Base-by-base conservation (phyloP, 2,888 invertebrate species). In the Pterostichus niger region DNA sequence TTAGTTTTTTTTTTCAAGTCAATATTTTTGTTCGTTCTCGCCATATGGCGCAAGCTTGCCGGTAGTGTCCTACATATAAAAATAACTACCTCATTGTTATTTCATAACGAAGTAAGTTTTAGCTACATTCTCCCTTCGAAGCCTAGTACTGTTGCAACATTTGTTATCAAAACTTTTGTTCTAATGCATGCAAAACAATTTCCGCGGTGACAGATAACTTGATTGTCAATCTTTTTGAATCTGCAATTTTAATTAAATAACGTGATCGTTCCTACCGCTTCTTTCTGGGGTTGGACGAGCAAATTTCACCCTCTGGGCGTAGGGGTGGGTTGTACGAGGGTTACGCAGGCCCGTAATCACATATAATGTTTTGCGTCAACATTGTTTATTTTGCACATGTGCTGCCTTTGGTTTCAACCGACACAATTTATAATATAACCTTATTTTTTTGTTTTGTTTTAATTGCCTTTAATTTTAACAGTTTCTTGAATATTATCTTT, bases 161-260 rank as follows among this genome's bases (percentile, higher is more conserved):
- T 77, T 7, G 33, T 40, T 35, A 77, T 77, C 56, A 77, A 77
- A 77, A 77, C 77, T 77, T 59, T 61, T 24, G 13, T 61, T 79
- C 46, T 79, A 79, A 64, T 61, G 44, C 79, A 79, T 68, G 68
- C 79, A 79, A 79, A 79, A 64, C 79, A 82, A 75, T 82, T 82
- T 75, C 46, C 75, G 75, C 59, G 75, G 75, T 75, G 59, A 56
- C 82, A 75, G 44, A 73, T 82, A 82, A 82, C 73, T 82, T 73
- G 54, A 82, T 82, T 82, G 82, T 75, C 75, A 82, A 82, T 75
- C 75, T 75, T 82, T 82, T 82, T 82, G 82, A 82, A 82, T 82
- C 75, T 82, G 82, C 46, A 82, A 44, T 82, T 46, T 82, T 82
- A 82, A 82, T 82, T 75, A 33, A 61, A 82, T 82, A 75, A 59